Evolutionary conservation across 1,140 invertebrate species (phyloP).

Genomic region (Diabrotica undecimpunctata): DNA sequence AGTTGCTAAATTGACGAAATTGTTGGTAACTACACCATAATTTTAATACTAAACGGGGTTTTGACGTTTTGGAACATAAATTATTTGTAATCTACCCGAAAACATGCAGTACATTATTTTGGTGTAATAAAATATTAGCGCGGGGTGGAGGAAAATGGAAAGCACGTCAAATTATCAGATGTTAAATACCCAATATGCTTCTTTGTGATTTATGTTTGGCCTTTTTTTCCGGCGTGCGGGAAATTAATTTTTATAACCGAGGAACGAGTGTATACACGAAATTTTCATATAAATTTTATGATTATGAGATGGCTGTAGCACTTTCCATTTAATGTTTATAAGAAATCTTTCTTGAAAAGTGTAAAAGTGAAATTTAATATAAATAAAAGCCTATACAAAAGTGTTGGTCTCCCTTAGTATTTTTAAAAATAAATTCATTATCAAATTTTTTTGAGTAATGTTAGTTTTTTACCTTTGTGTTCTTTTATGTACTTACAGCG

Average conservation of each 20-base stretch:
- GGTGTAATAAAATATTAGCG: background rate
- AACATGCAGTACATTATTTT: conserved; percentile 1
- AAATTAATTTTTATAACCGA: background rate
- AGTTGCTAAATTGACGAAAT: background rate
- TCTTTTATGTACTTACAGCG: no score
- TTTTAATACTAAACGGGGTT: background rate
- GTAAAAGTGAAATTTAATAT: no score
- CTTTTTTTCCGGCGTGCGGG: background rate
- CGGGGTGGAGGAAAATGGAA: background rate
- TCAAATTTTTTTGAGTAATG: no score
- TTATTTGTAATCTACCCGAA: background rate
- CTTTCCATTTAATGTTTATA: no score
- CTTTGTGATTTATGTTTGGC: background rate
- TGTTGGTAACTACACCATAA: background rate
- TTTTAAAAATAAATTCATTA: no score
- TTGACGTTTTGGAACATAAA: background rate
- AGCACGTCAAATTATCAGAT: background rate
- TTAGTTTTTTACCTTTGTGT: no score
- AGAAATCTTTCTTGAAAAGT: no score
- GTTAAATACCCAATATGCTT: background rate
- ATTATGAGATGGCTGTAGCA: no score
- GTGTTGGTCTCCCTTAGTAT: no score
- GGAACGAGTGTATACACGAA: background rate
- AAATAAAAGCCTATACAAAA: no score
- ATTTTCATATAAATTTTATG: background rate